These are phyloP conservation scores for Aphelenchoides besseyi DNA, from an alignment of 1,140 invertebrate species.

Conservation along the genomic window DNA sequence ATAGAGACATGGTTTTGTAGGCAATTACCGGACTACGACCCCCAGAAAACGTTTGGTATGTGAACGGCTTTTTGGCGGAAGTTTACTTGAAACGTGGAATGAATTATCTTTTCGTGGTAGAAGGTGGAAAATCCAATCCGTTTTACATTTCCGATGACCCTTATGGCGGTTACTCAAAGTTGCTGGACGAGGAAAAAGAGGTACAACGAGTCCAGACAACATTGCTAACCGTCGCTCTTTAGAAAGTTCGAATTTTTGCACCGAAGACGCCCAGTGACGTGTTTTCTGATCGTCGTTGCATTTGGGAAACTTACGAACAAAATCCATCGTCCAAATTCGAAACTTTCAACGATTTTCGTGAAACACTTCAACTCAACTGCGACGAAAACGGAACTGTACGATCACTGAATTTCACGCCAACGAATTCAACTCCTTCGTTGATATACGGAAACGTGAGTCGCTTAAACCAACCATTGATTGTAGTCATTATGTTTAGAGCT, in stretches of 20 bases:
- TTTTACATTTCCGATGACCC: conserved; percentile 91
- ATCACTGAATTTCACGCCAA: conserved; percentile 19
- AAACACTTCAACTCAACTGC: conserved; percentile 47
- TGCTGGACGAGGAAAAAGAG: conserved; percentile 76
- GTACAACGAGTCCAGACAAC: conserved; percentile 64
- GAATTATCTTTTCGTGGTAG: conserved; percentile 75
- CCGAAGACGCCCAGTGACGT: neutral
- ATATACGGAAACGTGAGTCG: conserved; percentile 21
- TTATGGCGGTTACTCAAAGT: conserved; percentile 81
- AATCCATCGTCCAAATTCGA: conserved; percentile 33
- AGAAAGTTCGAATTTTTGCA: conserved; percentile 34
- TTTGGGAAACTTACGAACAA: conserved; percentile 6
- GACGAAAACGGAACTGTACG: neutral
- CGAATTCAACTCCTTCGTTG: neutral
- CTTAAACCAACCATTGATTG: neutral
- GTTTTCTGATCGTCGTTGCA: neutral
- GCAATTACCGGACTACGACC: conserved; percentile 32
- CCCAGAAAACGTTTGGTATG: conserved; percentile 87
- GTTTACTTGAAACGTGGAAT: conserved; percentile 83
- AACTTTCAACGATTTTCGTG: conserved; percentile 48
- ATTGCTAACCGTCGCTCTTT: conserved; percentile 6
- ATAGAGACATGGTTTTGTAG: no score
- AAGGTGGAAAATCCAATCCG: conserved; percentile 84
- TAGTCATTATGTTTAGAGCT: conserved; percentile 70
- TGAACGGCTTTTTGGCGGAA: conserved; percentile 87